These are phyloP conservation scores for Selene dorsalis DNA, from an alignment of 2,797 vertebrate genomes.

Conservation along the genomic window DNA sequence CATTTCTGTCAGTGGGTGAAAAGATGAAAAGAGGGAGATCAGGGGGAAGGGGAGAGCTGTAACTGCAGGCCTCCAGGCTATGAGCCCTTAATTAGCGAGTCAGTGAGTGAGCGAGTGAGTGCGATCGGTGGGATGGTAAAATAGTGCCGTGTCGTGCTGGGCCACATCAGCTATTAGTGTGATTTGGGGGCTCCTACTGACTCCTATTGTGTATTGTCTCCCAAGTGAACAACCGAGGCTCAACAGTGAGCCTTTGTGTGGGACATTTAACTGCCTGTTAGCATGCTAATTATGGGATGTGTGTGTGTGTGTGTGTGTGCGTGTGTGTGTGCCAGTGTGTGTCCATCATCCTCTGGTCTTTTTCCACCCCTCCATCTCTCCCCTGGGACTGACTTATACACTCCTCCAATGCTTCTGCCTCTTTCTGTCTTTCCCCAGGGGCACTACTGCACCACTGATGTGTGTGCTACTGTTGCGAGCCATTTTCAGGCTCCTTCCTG, in stretches of 20 bases:
- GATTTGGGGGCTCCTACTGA: slow-evolving; percentile 77
- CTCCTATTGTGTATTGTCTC: slow-evolving; percentile 82
- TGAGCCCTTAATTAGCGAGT: slow-evolving; percentile 73
- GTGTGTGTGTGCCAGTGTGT: slow-evolving; percentile 51
- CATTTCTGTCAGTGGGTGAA: slow-evolving; percentile 57
- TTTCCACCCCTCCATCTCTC: slow-evolving; percentile 49
- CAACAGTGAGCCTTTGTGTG: slow-evolving; percentile 82
- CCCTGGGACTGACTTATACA: slow-evolving; percentile 46
- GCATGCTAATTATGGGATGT: slow-evolving; percentile 82
- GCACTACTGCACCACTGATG: slow-evolving; percentile 44
- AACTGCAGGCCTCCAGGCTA: slow-evolving; percentile 70
- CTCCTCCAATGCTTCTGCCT: slow-evolving; percentile 43
- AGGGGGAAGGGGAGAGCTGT: slow-evolving; percentile 61
- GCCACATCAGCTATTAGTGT: slow-evolving; percentile 68
- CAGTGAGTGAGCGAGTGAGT: slow-evolving; percentile 67
- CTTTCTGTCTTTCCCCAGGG: slow-evolving; percentile 35
- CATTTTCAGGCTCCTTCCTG: slow-evolving; percentile 41
- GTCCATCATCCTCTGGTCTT: slow-evolving; percentile 54
- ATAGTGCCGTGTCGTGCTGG: slow-evolving; percentile 60
- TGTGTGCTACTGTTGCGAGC: slow-evolving; percentile 26
- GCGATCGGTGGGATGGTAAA: slow-evolving; percentile 64
- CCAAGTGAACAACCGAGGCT: slow-evolving; percentile 63
- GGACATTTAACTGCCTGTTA: slow-evolving; percentile 78
- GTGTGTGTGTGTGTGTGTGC: slow-evolving; percentile 62
- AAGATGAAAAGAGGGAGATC: slow-evolving; percentile 61